Percentiles rank a stretch among this genome's conserved stretches.
Conservation (phyloP, 2,113 vertebrate genomes). For the Xiphorhynchus elegans region DNA sequence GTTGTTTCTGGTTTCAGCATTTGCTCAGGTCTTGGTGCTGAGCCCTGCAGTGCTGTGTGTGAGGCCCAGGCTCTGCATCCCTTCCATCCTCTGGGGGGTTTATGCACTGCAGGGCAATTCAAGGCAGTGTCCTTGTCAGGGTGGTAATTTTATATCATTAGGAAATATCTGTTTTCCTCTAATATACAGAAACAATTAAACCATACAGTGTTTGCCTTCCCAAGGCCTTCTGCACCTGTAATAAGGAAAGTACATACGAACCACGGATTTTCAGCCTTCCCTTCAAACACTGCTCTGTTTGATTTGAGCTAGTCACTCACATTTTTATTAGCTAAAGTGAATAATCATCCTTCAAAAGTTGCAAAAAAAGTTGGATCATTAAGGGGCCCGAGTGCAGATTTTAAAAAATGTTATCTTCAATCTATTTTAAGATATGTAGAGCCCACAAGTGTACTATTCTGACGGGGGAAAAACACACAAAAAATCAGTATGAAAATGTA, state of each 20-base stretch:
- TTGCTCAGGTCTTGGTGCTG: neutral
- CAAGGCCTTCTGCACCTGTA: neutral
- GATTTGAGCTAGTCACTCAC: neutral
- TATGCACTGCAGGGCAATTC: neutral
- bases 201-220: neutral
- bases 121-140: neutral
- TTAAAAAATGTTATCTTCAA: slow-evolving; percentile 49
- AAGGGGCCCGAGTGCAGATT: slow-evolving; percentile 50
- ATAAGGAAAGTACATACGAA: neutral
- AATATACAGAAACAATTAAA: neutral
- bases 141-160: neutral
- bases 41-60: neutral
- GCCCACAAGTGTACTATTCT: slow-evolving; percentile 76
- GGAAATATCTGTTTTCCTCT: neutral
- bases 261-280: neutral
- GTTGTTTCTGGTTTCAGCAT: neutral
- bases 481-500: slow-evolving; percentile 74
- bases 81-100: neutral
- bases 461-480: slow-evolving; percentile 63
- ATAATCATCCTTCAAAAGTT: slow-evolving; percentile 55
- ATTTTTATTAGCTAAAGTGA: neutral
- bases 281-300: neutral
- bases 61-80: neutral
- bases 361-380: slow-evolving; percentile 57
- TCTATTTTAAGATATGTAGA: slow-evolving; percentile 74